phyloP scores from a whole-genome alignment of 2,888 invertebrate genomes.

The Pherbina coryleti region DNA sequence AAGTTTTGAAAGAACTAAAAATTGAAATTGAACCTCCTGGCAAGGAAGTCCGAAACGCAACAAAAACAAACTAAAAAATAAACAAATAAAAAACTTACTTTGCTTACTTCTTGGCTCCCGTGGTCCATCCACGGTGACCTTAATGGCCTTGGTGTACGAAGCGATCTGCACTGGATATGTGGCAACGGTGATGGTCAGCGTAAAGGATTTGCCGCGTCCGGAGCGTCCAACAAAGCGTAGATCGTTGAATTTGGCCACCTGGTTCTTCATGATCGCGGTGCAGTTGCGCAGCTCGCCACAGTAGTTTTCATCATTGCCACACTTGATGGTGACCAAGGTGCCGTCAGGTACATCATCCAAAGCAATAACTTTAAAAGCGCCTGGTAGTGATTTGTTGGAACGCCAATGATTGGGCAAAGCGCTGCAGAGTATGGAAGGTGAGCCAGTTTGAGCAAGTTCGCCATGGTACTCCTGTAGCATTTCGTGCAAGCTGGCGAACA shows the following conservation, averaged over 20 bases:
- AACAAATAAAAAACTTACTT: conserved; percentile 80
- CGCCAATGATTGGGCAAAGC: conserved; percentile 96
- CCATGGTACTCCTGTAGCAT: conserved; percentile 90
- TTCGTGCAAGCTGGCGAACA: conserved; percentile 81
- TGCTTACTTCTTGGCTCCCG: conserved; percentile 96
- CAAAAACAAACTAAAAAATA: conserved; percentile 26
- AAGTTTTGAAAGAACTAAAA: conserved; percentile 4
- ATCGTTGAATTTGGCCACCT: conserved; percentile 99
- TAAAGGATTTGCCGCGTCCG: conserved; percentile 96
- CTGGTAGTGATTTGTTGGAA: conserved; percentile 95
- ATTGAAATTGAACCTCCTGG: background rate
- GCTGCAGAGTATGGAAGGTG: conserved; percentile 95
- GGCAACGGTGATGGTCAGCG: conserved; percentile 90
- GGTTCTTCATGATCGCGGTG: conserved; percentile 95
- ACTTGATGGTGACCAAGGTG: conserved; percentile 91
- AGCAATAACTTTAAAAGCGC: conserved; percentile 95
- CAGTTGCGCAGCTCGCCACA: conserved; percentile 95
- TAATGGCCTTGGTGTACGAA: conserved; percentile 96
- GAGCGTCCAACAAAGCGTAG: conserved; percentile 97
- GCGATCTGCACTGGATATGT: conserved; percentile 85
- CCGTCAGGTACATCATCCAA: conserved; percentile 95
- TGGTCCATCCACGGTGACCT: conserved; percentile 99
- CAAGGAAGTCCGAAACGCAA: background rate
- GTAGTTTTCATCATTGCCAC: conserved; percentile 98
- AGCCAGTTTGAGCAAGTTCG: conserved; percentile 94